These are phyloP conservation scores for Arenicola marina DNA, from an alignment of 2,888 invertebrate species.

Conservation along the genomic window DNA sequence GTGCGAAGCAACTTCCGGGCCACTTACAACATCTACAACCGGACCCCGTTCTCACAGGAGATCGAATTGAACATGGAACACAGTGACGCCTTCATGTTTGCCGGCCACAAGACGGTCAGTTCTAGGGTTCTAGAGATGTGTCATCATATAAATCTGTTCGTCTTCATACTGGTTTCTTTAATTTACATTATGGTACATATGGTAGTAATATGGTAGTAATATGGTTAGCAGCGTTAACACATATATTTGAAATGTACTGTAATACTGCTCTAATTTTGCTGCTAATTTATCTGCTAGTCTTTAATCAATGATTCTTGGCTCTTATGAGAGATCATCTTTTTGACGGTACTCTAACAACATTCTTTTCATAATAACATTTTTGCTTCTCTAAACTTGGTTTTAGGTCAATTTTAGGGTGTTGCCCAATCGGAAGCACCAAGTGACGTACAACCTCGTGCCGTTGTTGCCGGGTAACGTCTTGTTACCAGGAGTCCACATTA, in stretches of 20 bases:
- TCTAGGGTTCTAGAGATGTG: no score
- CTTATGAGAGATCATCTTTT: no score
- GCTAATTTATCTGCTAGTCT: no score
- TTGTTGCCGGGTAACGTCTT: conserved; percentile 75
- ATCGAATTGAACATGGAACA: conserved; percentile 78
- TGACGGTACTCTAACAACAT: no score
- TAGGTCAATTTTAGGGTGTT: conserved; percentile 62
- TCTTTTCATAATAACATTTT: no score
- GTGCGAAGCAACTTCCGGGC: conserved; percentile 64
- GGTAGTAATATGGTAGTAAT: neutral
- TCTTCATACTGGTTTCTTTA: no score
- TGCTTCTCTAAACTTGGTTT: no score
- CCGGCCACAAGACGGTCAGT: conserved; percentile 85
- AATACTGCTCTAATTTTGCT: no score
- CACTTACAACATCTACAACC: conserved; percentile 71
- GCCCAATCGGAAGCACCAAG: conserved; percentile 55
- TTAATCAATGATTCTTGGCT: no score
- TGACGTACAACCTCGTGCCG: conserved; percentile 79
- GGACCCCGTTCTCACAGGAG: conserved; percentile 73
- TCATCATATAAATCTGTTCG: no score
- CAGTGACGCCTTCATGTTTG: conserved; percentile 91
- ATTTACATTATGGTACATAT: neutral
- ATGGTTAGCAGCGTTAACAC: no score
- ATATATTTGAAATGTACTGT: no score
- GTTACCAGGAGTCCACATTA: conserved; percentile 68